These are phyloP conservation scores for Sebastes cheni DNA, from an alignment of 2,797 vertebrate genomes.

Conservation along the genomic window DNA sequence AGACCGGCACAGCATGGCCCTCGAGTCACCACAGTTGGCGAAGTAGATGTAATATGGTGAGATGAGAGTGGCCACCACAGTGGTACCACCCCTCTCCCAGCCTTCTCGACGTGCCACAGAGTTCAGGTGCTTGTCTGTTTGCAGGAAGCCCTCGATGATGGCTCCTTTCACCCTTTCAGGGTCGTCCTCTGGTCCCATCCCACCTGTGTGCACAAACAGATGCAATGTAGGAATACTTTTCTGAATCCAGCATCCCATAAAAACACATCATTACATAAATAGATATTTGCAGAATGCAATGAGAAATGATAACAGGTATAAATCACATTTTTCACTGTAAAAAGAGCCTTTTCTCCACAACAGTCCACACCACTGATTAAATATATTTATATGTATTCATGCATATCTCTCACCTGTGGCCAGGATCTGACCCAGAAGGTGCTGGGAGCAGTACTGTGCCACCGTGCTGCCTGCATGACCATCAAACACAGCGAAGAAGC, in stretches of 20 bases:
- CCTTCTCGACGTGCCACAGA: conserved; percentile 78
- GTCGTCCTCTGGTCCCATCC: conserved; percentile 74
- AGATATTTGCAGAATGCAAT: background rate
- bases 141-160: conserved; percentile 79
- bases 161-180: conserved; percentile 77
- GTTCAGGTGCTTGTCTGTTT: conserved; percentile 82
- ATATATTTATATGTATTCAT: background rate
- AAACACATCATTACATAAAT: background rate
- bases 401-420: conserved; percentile 65
- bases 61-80: conserved; percentile 79
- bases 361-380: background rate
- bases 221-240: background rate
- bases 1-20: conserved; percentile 81
- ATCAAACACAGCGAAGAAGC: conserved; percentile 86
- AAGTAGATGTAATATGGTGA: conserved; percentile 84
- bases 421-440: conserved; percentile 83
- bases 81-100: conserved; percentile 81
- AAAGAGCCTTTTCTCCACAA: background rate
- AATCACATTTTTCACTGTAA: background rate
- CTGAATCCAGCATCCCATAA: background rate
- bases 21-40: conserved; percentile 84
- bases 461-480: conserved; percentile 84
- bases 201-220: conserved; percentile 63
- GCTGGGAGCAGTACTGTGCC: conserved; percentile 83
- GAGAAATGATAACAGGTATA: background rate